Evolutionary conservation across 2,888 invertebrate species (phyloP), one percentile per base, ranked within the genome.

Genomic region (Drosophila koepferae): DNA sequence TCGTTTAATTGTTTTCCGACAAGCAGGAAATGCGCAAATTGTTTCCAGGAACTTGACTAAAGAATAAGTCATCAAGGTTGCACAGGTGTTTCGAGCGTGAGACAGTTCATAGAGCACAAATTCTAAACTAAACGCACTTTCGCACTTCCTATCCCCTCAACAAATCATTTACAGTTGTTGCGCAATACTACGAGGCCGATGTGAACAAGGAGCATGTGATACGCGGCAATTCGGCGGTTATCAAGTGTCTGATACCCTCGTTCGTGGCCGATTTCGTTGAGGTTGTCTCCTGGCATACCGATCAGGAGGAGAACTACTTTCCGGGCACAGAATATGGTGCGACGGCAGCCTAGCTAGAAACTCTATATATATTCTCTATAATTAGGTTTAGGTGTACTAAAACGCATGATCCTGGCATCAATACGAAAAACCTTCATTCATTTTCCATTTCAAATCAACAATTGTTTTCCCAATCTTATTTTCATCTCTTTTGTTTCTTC

Each of bases 151-250:
- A 4, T 38, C 41, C 14, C 20, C 14, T 5, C 5, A 18, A 36
- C 44, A 70, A 9, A 67, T 20, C 61, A 66, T 41, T 56, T 82
- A 6, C 84, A 98, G 98, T 97, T 93, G 97, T 97, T 90, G 96
- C 97, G 92, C 97, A 98, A 92, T 96, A 96, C 93, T 98, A 97
- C 94, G 97, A 97, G 93, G 97, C 97, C 59, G 97, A 98, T 94
- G 97, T 97, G 76, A 97, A 97, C 94, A 96, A 97, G 94, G 97
- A 97, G 93, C 97, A 97, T 93, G 97, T 97, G 54, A 97, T 97
- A 87, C 95, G 96, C 72, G 97, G 97, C 72, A 98, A 98, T 92
- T 95, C 97, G 49, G 97, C 97, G 41, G 96, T 97, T 75, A 94
- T 97, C 90, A 97, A 97, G 93, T 98, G 97, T 94, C 96, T 97